Evolutionary conservation across 2,888 invertebrate genomes (phyloP).

Genomic region (Machimus atricapillus): DNA sequence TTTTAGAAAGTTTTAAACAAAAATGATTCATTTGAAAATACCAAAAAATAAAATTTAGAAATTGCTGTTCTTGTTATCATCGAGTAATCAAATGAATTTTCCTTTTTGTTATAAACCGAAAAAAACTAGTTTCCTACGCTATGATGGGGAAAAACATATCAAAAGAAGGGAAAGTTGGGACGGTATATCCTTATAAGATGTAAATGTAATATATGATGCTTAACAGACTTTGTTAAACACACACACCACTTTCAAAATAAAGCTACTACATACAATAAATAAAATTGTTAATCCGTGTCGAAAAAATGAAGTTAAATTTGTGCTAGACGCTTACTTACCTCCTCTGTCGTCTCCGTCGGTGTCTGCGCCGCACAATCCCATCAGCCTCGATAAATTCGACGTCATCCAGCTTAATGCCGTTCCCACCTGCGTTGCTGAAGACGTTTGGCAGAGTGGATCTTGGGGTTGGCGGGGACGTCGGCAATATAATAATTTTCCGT

Average conservation of each 20-base stretch:
- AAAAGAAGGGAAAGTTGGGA: no score
- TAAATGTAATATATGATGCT: no score
- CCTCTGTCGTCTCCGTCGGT: slow-evolving; percentile 59
- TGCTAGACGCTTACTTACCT: slow-evolving; percentile 52
- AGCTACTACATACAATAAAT: neutral
- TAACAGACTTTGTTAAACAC: no score
- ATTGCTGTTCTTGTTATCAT: no score
- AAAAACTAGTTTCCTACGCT: no score
- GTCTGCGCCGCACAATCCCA: slow-evolving; percentile 56
- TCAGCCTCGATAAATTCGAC: slow-evolving; percentile 59
- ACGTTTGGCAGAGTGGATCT: slow-evolving; percentile 61
- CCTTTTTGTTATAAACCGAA: no score
- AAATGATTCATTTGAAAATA: no score
- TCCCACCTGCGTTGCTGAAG: slow-evolving; percentile 62
- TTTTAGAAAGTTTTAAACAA: no score
- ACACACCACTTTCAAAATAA: neutral
- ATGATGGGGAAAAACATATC: no score
- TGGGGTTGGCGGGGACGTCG: slow-evolving; percentile 58
- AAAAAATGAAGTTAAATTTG: neutral
- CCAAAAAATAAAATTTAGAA: no score
- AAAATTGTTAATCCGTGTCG: neutral
- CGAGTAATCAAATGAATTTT: no score
- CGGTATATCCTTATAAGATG: no score
- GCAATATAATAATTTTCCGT: slow-evolving; percentile 57
- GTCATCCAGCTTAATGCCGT: slow-evolving; percentile 60